Evolutionary conservation across 2,888 invertebrate species (phyloP).

Genomic region (Agelastica alni): DNA sequence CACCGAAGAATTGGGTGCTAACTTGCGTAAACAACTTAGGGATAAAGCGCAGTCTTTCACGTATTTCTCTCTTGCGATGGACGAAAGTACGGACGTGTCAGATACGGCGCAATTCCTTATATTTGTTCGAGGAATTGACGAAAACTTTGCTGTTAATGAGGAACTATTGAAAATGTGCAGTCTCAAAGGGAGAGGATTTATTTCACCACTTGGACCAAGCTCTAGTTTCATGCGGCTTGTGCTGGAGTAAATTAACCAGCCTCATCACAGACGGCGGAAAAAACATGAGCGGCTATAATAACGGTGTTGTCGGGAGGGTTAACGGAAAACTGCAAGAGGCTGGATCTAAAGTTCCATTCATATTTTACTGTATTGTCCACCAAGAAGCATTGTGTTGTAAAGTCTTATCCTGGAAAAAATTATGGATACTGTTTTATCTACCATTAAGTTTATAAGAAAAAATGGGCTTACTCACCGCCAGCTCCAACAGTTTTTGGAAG

Average conservation of each 20-base stretch:
- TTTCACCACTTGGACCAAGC: not conserved
- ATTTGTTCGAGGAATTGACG: not conserved
- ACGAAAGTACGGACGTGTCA: not conserved
- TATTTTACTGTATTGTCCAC: not conserved
- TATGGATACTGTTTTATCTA: no score
- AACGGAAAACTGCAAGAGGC: not conserved
- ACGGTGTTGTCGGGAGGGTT: not conserved
- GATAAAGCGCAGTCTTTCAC: not conserved
- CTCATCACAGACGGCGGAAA: not conserved
- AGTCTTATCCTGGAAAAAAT: not conserved
- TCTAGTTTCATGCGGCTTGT: not conserved
- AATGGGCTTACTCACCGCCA: conserved; percentile 20
- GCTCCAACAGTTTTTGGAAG: conserved; percentile 31
- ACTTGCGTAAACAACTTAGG: conserved; percentile 4
- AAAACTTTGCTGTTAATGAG: conserved; percentile 1
- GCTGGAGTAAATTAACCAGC: not conserved
- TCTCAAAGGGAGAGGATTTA: conserved; percentile 1
- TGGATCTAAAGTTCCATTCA: not conserved
- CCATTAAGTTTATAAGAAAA: not conserved
- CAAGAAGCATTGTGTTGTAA: no score
- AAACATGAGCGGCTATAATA: conserved; percentile 4
- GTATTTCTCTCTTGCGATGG: not conserved
- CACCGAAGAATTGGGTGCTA: not conserved
- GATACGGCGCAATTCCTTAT: not conserved
- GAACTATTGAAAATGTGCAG: not conserved